Evolutionary conservation across 2,888 invertebrate species (phyloP).

Genomic region (Ochropleura plecta): DNA sequence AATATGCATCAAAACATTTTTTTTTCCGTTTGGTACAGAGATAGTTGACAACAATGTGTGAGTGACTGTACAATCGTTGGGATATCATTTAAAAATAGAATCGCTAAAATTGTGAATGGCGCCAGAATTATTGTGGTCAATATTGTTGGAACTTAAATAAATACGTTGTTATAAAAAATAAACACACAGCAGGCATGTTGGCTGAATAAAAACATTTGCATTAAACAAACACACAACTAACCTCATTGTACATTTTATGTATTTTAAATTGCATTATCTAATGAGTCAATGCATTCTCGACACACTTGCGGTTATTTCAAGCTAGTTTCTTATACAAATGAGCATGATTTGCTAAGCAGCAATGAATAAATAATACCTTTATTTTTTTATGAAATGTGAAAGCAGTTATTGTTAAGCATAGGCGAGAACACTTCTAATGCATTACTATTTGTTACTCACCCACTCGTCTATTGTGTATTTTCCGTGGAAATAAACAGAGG

Average conservation of each 20-base stretch:
- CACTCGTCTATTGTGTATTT: conserved; percentile 21
- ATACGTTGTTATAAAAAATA: conserved; percentile 21
- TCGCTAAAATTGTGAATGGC: conserved; percentile 4
- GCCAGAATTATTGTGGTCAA: conserved; percentile 9
- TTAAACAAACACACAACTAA: conserved; percentile 37
- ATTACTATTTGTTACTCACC: conserved; percentile 25
- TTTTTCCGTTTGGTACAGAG: too few relatives aligned
- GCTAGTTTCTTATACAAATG: conserved; percentile 44
- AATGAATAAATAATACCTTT: conserved; percentile 43
- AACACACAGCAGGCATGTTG: conserved; percentile 17
- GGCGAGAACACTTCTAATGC: conserved; percentile 36
- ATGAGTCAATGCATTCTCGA: conserved; percentile 58
- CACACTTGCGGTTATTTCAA: conserved; percentile 57
- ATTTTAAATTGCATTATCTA: conserved; percentile 54
- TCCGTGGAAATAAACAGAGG: conserved; percentile 15
- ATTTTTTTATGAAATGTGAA: conserved; percentile 41
- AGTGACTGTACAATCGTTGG: conserved; percentile 18
- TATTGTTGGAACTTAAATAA: conserved; percentile 14
- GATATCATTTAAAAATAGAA: conserved; percentile 27
- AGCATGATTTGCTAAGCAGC: conserved; percentile 42
- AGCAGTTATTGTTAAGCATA: conserved; percentile 35
- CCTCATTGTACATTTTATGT: conserved; percentile 51
- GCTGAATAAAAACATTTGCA: conserved; percentile 45
- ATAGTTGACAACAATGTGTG: conserved; percentile 1
- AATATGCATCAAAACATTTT: background rate